A percentile compares a stretch with the other conserved stretches of the same genome.
These are phyloP conservation scores for Helicoverpa zea DNA, from an alignment of 1,140 invertebrate species.

Conservation along the genomic window DNA sequence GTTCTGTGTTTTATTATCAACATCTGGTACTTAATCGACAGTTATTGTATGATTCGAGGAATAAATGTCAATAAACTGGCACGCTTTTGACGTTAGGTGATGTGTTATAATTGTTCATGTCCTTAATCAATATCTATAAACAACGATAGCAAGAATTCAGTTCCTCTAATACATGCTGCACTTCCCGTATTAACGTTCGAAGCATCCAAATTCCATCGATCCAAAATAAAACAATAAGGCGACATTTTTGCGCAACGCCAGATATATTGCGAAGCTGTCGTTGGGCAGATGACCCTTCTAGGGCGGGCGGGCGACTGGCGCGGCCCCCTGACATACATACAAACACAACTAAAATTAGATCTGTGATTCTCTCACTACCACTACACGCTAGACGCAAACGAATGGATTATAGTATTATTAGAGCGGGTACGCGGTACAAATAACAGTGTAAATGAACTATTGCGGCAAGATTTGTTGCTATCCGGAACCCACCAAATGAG, in stretches of 20 bases:
- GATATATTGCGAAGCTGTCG: slow-evolving; percentile 36
- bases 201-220: neutral
- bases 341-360: slow-evolving; percentile 82
- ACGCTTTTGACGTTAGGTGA: neutral
- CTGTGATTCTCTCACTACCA: slow-evolving; percentile 73
- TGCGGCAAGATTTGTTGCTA: slow-evolving; percentile 54
- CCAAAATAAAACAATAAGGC: neutral
- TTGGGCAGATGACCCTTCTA: slow-evolving; percentile 76
- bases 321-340: slow-evolving; percentile 84
- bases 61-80: neutral
- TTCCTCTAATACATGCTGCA: neutral
- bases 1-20: neutral
- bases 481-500: slow-evolving; percentile 46
- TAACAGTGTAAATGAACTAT: slow-evolving; percentile 68
- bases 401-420: slow-evolving; percentile 79
- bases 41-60: neutral
- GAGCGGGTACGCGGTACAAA: slow-evolving; percentile 53
- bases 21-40: neutral
- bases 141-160: neutral
- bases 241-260: slow-evolving; percentile 7
- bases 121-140: neutral
- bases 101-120: neutral
- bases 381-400: slow-evolving; percentile 76
- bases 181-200: neutral
- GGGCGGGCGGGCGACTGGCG: slow-evolving; percentile 69